Evolutionary conservation across 2,888 invertebrate genomes (phyloP).

Genomic region (Drosophila vallismaia): DNA sequence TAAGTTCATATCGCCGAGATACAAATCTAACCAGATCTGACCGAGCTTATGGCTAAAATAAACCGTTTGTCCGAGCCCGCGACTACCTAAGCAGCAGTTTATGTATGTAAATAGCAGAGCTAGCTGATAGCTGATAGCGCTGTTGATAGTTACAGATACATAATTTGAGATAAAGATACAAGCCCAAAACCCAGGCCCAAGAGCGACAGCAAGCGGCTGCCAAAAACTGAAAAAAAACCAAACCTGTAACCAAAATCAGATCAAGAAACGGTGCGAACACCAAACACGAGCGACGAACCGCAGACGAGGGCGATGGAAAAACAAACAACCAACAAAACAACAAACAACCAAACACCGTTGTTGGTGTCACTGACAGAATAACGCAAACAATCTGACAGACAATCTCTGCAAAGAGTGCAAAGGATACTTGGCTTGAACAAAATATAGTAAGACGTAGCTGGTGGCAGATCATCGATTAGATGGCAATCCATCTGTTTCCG

Average conservation of each 20-base stretch:
- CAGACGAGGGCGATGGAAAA: conserved; percentile 5
- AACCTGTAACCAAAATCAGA: conserved; percentile 59
- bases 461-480: conserved; percentile 32
- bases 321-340: conserved; percentile 17
- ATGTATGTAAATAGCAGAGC: conserved; percentile 48
- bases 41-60: conserved; percentile 52
- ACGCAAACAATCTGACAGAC: conserved; percentile 36
- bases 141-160: conserved; percentile 60
- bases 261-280: conserved; percentile 55
- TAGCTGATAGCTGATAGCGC: conserved; percentile 45
- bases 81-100: conserved; percentile 45
- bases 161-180: conserved; percentile 41
- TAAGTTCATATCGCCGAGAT: conserved; percentile 54
- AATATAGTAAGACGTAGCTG: conserved; percentile 23
- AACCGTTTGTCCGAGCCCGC: conserved; percentile 49
- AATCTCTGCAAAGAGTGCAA: conserved; percentile 26
- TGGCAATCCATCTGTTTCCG: conserved; percentile 16
- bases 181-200: conserved; percentile 25
- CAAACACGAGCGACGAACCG: conserved; percentile 48
- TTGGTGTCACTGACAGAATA: conserved; percentile 37
- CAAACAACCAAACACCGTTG: conserved; percentile 25
- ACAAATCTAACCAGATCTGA: conserved; percentile 25
- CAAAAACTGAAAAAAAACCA: conserved; percentile 44
- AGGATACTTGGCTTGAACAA: conserved; percentile 23
- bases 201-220: conserved; percentile 30